phyloP scores from a whole-genome alignment of 2,888 invertebrate genomes.

The Slavum lentiscoides region DNA sequence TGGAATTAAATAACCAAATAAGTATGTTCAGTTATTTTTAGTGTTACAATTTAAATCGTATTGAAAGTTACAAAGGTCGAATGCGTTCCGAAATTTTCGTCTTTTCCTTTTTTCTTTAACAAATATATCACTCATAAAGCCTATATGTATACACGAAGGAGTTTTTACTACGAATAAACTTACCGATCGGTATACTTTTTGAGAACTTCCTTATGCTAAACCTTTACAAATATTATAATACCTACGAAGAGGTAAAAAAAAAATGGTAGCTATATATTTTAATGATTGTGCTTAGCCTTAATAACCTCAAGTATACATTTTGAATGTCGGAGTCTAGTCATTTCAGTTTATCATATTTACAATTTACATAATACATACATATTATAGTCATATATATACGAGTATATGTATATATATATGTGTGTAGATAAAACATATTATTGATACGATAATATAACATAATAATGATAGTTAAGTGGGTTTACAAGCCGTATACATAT shows the following conservation, averaged over 20 bases:
- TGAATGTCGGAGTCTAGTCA: background rate
- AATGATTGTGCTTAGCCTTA: background rate
- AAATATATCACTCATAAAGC: conserved; percentile 10
- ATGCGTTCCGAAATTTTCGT: conserved; percentile 11
- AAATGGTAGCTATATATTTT: conserved; percentile 3
- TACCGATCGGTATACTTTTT: conserved; percentile 6
- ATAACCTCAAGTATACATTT: background rate
- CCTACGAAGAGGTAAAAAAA: background rate
- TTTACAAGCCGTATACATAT: no score
- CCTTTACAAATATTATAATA: background rate
- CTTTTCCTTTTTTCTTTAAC: background rate
- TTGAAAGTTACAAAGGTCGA: background rate
- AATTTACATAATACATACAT: background rate
- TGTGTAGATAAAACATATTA: background rate
- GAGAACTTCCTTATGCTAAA: background rate
- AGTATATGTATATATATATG: background rate
- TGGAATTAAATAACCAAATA: background rate
- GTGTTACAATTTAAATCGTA: conserved; percentile 16
- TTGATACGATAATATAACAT: background rate
- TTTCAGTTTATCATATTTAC: background rate
- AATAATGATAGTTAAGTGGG: background rate
- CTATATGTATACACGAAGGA: background rate
- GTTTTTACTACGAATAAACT: conserved; percentile 18
- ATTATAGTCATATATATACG: background rate
- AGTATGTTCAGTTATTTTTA: conserved; percentile 4